Conservation (phyloP, 2,797 vertebrate species). For the Paedocypris micromegethes region DNA sequence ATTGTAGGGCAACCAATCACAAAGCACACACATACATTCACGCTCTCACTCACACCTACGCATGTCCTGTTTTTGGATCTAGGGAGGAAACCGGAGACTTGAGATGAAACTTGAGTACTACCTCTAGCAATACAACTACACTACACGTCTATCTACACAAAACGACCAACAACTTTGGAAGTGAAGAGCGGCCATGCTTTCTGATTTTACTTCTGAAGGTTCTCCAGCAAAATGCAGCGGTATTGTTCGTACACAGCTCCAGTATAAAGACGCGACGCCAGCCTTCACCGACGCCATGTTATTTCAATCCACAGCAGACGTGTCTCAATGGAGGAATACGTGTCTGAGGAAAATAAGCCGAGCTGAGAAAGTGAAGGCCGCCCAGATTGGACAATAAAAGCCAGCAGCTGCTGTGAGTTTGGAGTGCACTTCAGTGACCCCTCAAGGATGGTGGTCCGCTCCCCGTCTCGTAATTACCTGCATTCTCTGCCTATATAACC, state of each 20-base stretch:
- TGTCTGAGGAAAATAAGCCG: slow-evolving; percentile 32
- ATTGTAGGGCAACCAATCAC: too few species aligned
- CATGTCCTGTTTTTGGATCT: too few species aligned
- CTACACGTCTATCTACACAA: background rate
- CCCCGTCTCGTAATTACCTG: slow-evolving; percentile 46
- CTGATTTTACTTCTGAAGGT: slow-evolving; percentile 41
- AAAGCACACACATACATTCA: too few species aligned
- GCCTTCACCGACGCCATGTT: slow-evolving; percentile 44
- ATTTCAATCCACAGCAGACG: slow-evolving; percentile 44
- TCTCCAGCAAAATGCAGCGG: slow-evolving; percentile 45
- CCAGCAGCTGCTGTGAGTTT: slow-evolving; percentile 48
- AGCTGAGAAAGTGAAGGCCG: slow-evolving; percentile 17
- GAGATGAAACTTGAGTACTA: too few species aligned
- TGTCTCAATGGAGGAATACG: slow-evolving; percentile 34
- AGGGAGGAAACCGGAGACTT: too few species aligned
- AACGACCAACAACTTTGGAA: background rate
- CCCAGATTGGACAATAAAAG: slow-evolving; percentile 51
- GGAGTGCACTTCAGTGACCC: slow-evolving; percentile 48
- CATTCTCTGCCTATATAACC: slow-evolving; percentile 24
- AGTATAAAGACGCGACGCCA: slow-evolving; percentile 51
- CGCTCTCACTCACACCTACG: too few species aligned
- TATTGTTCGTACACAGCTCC: slow-evolving; percentile 47
- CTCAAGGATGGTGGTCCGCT: slow-evolving; percentile 42
- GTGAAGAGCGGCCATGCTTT: background rate
- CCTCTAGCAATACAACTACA: too few species aligned